Base-by-base conservation (phyloP, 2,797 vertebrate genomes). In the Acropternis orthonyx region DNA sequence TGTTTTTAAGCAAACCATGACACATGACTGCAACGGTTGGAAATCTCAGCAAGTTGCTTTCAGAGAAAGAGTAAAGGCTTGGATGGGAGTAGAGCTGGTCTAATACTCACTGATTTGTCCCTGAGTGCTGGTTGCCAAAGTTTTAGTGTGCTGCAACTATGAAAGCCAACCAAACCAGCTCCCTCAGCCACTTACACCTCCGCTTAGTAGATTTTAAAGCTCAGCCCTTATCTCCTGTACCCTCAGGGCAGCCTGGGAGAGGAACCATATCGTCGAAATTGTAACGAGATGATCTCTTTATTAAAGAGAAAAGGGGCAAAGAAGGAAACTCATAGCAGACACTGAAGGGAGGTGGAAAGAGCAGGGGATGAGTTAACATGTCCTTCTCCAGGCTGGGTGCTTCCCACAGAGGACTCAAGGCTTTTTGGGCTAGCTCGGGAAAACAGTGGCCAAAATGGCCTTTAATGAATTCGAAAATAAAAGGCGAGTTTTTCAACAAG, bases 401-500 rank as follows among this genome's bases (percentile, higher is more conserved):
- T 94, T 94, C 79, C 66, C 81, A 89, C 46, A 27, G 67, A 89
- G 67, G 65, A 74, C 52, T 73, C 80, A 15, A 34, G 68, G 85
- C 51, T 94, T 82, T 81, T 52, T 76, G 84, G 74, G 39, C 59
- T 93, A 26, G 9, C 46, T 89, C 16, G 52, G 67, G 66, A 78
- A 84, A 95, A 36, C 32, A 2, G n/a, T 80, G 78, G 36, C 39
- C 51, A 76, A 93, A 86, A 84, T 9, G 32, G 63, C 37, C 80
- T 61, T 63, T 71, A 97, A 96, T 92, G 32, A 94, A 87, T 90
- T 61, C 8, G 41, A 93, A 81, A 91, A 82, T 58, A 74, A 83
- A 88, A 86, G 80, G 72, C 52, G 17, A 91, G 61, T 94, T 92
- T 92, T 96, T 95, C 93, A 91, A 85, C 69, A 54, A n/a, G 85